A percentile compares a stretch with the other conserved stretches of the same genome.
Conservation (phyloP, 2,888 invertebrate species). For the Pherbina coryleti region DNA sequence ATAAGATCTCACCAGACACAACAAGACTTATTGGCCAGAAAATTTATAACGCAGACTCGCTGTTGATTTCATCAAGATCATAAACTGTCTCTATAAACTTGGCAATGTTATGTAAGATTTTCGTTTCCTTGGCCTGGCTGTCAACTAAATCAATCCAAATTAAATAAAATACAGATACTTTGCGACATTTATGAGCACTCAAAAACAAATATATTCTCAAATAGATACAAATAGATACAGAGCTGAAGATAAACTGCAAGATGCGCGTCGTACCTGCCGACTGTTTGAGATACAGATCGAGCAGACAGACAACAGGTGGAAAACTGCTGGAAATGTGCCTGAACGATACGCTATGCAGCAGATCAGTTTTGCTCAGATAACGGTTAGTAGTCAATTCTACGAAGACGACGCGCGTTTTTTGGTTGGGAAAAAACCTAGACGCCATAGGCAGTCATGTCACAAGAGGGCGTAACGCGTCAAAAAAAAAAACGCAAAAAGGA, state of each 20-base stretch:
- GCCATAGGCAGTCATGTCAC: neutral
- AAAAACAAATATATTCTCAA: constrained; percentile 13
- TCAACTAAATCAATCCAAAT: constrained; percentile 3
- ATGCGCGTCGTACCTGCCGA: neutral
- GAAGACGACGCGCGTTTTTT: neutral
- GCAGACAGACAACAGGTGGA: constrained; percentile 16
- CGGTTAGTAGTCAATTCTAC: neutral
- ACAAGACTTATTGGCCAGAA: neutral
- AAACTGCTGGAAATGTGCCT: neutral
- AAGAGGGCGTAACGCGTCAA: neutral
- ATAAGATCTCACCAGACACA: no score
- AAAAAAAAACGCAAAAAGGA: neutral
- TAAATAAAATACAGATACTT: neutral
- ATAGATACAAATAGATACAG: neutral
- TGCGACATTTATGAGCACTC: neutral
- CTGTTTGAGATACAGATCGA: neutral
- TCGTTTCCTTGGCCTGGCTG: neutral
- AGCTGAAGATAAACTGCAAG: neutral
- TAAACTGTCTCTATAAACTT: neutral
- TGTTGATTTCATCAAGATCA: neutral
- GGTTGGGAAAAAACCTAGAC: neutral
- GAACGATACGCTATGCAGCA: neutral
- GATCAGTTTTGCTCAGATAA: neutral
- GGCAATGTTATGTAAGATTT: neutral
- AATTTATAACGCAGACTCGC: neutral